These are phyloP conservation scores for Haliclystus octoradiatus DNA, from an alignment of 30 jellyfish, hydroid and myxozoan species.

Conservation along the genomic window DNA sequence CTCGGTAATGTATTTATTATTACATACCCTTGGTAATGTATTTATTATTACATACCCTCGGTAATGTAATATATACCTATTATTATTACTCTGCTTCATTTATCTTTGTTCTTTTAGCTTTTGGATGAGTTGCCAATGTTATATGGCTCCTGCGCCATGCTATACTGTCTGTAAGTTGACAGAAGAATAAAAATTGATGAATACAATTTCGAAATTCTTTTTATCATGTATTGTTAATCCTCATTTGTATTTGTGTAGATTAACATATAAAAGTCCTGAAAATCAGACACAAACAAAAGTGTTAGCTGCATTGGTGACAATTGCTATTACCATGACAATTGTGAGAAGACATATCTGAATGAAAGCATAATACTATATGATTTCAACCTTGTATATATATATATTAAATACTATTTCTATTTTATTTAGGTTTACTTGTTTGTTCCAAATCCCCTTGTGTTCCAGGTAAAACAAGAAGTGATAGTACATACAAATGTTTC, in stretches of 20 bases:
- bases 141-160: conserved; percentile 80
- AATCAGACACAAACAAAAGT: conserved; percentile 22
- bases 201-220: too few relatives aligned
- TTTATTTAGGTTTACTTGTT: conserved; percentile 36
- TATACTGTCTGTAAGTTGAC: conserved; percentile 69
- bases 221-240: too few relatives aligned
- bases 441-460: conserved; percentile 58
- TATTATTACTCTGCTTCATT: too few relatives aligned
- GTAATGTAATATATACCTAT: too few relatives aligned
- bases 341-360: conserved; percentile 30
- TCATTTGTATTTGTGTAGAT: conserved; percentile 13
- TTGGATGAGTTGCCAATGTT: conserved; percentile 95
- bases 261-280: conserved; percentile 36
- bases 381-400: too few relatives aligned
- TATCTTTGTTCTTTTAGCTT: conserved; percentile 23
- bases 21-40: too few relatives aligned
- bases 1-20: too few relatives aligned
- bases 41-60: too few relatives aligned
- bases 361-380: too few relatives aligned
- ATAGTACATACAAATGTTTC: too few relatives aligned
- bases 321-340: conserved; percentile 29
- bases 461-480: conserved; percentile 72
- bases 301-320: conserved; percentile 9
- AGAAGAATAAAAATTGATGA: too few relatives aligned
- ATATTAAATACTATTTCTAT: background rate